Percentiles rank a stretch among this genome's conserved stretches.
Conservation (phyloP, 2,113 vertebrate species). For the Archocentrus centrarchus region DNA sequence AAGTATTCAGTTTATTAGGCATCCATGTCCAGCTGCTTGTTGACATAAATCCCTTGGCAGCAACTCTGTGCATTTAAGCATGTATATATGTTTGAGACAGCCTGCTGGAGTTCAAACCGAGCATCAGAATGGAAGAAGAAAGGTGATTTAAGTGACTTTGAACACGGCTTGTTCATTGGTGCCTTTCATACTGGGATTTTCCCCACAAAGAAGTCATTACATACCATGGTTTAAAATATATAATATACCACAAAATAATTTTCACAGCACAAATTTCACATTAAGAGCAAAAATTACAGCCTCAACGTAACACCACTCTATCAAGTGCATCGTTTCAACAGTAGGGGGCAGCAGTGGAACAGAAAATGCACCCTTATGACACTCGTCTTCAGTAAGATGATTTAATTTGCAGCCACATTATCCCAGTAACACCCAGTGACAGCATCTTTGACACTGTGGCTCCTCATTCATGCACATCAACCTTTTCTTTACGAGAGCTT, state of each 20-base stretch:
- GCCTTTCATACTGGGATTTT: background rate
- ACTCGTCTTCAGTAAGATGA: constrained; percentile 21
- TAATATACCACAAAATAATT: background rate
- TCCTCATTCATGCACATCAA: background rate
- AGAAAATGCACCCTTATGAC: background rate
- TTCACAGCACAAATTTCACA: background rate
- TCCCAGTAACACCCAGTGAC: constrained; percentile 37
- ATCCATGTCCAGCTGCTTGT: background rate
- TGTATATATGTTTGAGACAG: background rate
- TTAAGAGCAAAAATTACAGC: background rate
- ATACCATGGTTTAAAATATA: background rate
- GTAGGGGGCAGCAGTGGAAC: constrained; percentile 61
- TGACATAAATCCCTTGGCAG: no score
- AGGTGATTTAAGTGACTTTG: background rate
- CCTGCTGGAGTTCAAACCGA: no score
- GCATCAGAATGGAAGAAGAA: background rate
- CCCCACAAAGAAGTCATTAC: background rate
- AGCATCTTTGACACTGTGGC: background rate
- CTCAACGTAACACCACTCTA: no score
- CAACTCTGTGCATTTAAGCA: background rate
- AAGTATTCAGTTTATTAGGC: background rate
- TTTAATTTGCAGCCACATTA: constrained; percentile 50
- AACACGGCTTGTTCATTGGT: background rate
- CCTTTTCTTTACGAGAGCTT: background rate
- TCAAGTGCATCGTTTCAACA: constrained; percentile 10